A percentile compares a stretch with the other conserved stretches of the same genome.
Evolutionary conservation across 1,140 invertebrate species (phyloP).

Genomic region (Bombus pascuorum): DNA sequence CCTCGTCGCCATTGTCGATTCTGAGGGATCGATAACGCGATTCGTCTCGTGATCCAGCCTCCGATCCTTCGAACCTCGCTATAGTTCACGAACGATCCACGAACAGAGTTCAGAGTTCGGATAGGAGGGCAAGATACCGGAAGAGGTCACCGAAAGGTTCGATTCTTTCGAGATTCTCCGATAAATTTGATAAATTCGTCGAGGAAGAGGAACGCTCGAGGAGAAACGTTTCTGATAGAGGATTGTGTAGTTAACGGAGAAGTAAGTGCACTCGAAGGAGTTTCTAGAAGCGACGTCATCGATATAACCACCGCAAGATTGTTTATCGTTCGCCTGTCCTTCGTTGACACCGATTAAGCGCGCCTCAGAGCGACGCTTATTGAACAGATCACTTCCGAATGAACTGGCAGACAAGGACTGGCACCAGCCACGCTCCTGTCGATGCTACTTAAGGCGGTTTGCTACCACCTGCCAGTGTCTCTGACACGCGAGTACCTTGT

Average conservation of each 20-base stretch:
- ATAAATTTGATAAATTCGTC: not conserved
- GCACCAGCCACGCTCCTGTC: constrained; percentile 6
- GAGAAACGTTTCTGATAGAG: not conserved
- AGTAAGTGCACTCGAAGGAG: not conserved
- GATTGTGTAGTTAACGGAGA: too few relatives aligned
- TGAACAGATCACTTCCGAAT: constrained; percentile 41
- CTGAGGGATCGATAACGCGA: constrained; percentile 7
- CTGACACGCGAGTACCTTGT: not conserved
- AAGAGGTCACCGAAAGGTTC: not conserved
- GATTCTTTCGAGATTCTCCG: not conserved
- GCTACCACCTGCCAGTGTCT: constrained; percentile 32
- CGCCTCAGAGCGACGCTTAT: constrained; percentile 28
- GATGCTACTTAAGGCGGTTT: constrained; percentile 6
- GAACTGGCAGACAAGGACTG: constrained; percentile 25
- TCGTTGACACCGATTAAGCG: constrained; percentile 53
- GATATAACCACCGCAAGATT: constrained; percentile 2
- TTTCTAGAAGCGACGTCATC: constrained; percentile 27
- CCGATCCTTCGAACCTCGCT: not conserved
- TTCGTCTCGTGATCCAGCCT: not conserved
- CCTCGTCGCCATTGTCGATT: not conserved
- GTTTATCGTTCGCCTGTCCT: constrained; percentile 41
- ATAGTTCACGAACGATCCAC: not conserved
- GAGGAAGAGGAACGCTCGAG: not conserved
- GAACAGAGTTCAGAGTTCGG: not conserved
- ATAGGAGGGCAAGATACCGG: not conserved